Evolutionary conservation across 2,797 vertebrate genomes (phyloP).

Genomic region (Saxicola maurus): DNA sequence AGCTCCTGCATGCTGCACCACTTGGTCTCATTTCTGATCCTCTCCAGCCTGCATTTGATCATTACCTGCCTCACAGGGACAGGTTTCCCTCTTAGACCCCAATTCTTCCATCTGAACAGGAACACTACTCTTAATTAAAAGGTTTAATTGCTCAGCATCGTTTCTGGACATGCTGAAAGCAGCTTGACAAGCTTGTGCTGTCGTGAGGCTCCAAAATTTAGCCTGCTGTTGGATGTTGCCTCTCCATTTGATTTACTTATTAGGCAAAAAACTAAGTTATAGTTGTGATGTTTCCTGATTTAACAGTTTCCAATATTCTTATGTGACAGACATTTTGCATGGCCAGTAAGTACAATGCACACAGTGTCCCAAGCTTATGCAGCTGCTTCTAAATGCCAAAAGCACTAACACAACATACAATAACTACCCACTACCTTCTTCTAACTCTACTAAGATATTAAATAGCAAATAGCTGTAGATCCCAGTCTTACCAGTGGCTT

Average conservation of each 20-base stretch:
- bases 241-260: neutral
- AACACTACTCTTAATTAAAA: neutral
- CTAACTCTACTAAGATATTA: slow-evolving; percentile 20
- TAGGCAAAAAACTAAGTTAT: neutral
- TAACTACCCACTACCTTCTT: slow-evolving; percentile 12
- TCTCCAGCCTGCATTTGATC: neutral
- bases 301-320: neutral
- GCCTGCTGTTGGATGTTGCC: neutral
- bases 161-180: neutral
- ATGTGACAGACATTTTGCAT: neutral
- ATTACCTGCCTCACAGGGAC: neutral
- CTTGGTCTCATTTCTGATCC: neutral
- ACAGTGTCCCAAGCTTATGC: neutral
- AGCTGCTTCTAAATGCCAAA: slow-evolving; percentile 41
- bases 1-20: neutral
- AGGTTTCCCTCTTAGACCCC: neutral
- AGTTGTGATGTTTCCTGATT: neutral
- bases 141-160: neutral
- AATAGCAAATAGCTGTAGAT: neutral
- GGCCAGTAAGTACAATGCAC: neutral
- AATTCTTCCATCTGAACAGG: neutral
- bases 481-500: neutral
- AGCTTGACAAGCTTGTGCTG: neutral
- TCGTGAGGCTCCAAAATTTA: neutral
- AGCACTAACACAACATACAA: slow-evolving; percentile 24